Conservation (phyloP, 2,113 vertebrate species). For the Gobio gobio region DNA sequence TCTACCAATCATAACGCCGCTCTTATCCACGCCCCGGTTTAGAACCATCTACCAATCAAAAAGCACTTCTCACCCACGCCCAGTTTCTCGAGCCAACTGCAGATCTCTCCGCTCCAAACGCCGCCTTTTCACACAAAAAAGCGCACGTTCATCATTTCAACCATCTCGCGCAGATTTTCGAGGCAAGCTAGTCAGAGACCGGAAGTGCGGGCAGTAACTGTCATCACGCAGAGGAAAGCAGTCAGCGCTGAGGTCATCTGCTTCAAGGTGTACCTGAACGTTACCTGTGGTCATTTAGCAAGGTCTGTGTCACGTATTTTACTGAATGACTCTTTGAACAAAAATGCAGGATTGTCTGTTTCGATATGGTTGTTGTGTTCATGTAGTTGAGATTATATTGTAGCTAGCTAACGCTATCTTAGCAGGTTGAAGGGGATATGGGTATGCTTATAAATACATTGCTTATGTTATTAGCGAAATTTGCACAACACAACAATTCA, state of each 20-base stretch:
- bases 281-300: neutral
- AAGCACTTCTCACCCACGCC: slow-evolving; percentile 29
- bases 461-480: neutral
- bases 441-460: neutral
- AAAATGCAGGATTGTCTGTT: neutral
- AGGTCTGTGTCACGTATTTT: slow-evolving; percentile 25
- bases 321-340: neutral
- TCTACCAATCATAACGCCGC: slow-evolving; percentile 40
- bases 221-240: neutral
- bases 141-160: neutral
- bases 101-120: neutral
- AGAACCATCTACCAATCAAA: slow-evolving; percentile 38
- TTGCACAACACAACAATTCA: neutral
- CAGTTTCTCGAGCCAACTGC: slow-evolving; percentile 44
- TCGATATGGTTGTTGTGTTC: neutral
- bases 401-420: slow-evolving; percentile 1
- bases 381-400: neutral
- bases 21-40: neutral
- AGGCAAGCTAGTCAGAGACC: slow-evolving; percentile 50
- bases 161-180: neutral
- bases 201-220: slow-evolving; percentile 15
- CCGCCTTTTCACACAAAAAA: slow-evolving; percentile 10
- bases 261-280: slow-evolving; percentile 4
- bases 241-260: slow-evolving; percentile 53
- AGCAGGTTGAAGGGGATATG: neutral